Evolutionary conservation across 2,888 invertebrate species (phyloP).

Genomic region (Frankliniella intonsa): DNA sequence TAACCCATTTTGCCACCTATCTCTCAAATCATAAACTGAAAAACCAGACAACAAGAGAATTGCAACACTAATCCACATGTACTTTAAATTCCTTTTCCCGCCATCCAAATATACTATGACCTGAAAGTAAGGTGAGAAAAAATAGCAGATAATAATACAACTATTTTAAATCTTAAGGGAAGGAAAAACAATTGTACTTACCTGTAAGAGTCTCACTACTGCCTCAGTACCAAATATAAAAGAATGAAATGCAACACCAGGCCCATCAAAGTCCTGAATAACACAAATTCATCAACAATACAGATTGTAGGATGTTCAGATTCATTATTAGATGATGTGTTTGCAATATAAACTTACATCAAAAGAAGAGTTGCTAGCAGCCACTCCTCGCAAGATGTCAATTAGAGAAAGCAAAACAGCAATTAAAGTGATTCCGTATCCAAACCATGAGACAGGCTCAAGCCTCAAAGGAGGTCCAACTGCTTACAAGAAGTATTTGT

Average conservation of each 20-base stretch:
- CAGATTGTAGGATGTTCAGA: neutral
- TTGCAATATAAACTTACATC: neutral
- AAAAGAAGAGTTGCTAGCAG: neutral
- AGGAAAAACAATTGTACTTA: slow-evolving; percentile 29
- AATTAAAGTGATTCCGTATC: neutral
- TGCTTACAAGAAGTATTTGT: slow-evolving; percentile 33
- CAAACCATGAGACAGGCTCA: slow-evolving; percentile 39
- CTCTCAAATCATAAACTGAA: slow-evolving; percentile 38
- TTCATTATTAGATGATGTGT: neutral
- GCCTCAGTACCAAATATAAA: slow-evolving; percentile 39
- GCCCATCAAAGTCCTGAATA: slow-evolving; percentile 40
- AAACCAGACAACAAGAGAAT: slow-evolving; percentile 36
- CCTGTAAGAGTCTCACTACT: slow-evolving; percentile 38
- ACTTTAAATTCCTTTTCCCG: neutral
- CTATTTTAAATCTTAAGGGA: neutral
- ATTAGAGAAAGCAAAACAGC: neutral
- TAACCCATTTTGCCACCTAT: slow-evolving; percentile 34
- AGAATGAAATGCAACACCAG: slow-evolving; percentile 38
- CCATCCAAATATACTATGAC: neutral
- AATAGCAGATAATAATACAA: neutral
- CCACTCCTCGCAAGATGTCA: slow-evolving; percentile 25
- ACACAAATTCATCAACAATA: slow-evolving; percentile 11
- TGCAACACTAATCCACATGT: slow-evolving; percentile 35
- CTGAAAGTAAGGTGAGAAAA: neutral
- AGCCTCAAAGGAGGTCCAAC: slow-evolving; percentile 41